Percentiles rank a stretch among this genome's conserved stretches.
Evolutionary conservation across 2,888 invertebrate species (phyloP).

Genomic region (Notodonta dromedarius): DNA sequence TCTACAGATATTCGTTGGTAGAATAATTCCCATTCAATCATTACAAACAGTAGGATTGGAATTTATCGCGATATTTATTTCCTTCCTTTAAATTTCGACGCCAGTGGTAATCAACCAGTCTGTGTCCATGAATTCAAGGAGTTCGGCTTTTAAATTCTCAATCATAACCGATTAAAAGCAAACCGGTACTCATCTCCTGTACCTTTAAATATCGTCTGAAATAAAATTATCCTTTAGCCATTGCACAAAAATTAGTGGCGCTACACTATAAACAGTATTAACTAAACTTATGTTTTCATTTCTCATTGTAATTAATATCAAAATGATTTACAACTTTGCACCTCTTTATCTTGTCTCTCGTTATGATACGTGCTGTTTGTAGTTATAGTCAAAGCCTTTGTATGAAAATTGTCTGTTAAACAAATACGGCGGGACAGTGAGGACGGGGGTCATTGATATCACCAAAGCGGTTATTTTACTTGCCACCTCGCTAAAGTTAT

Average conservation of each 20-base stretch:
- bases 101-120: too few species aligned
- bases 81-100: too few species aligned
- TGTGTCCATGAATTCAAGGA: not conserved
- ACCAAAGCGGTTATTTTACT: constrained; percentile 40
- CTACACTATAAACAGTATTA: too few species aligned
- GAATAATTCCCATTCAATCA: not conserved
- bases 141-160: not conserved
- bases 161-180: not conserved
- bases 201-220: too few species aligned
- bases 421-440: constrained; percentile 41
- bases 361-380: constrained; percentile 29
- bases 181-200: too few species aligned
- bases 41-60: too few species aligned
- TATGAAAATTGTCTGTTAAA: constrained; percentile 41
- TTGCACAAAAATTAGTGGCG: too few species aligned
- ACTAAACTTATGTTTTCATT: too few species aligned
- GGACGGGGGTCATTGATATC: constrained; percentile 50
- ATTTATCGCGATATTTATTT: too few species aligned
- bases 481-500: constrained; percentile 34
- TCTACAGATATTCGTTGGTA: not conserved
- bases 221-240: too few species aligned
- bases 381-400: constrained; percentile 18
- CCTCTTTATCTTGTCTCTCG: constrained; percentile 35
- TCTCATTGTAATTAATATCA: not conserved
- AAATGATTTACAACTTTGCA: constrained; percentile 26